phyloP scores from a whole-genome alignment of 2,113 vertebrate species.

The Eublepharis macularius region DNA sequence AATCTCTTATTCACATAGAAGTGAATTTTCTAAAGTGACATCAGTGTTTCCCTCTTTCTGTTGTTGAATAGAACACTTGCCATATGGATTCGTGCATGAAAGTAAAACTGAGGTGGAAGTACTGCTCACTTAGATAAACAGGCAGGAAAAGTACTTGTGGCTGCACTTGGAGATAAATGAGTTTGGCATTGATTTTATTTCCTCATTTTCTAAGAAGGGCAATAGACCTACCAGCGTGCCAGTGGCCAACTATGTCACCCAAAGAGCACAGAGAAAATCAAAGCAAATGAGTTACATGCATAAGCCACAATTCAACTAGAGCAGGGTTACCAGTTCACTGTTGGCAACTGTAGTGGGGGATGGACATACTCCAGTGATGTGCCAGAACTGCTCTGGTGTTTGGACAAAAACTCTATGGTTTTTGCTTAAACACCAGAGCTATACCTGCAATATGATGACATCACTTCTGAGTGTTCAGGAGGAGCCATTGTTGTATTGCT shows the following conservation, averaged over 20 bases:
- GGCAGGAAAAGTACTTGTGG: too few species aligned
- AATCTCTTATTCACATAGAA: background rate
- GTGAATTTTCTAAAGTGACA: background rate
- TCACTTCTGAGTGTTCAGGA: too few species aligned
- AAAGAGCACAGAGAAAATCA: background rate
- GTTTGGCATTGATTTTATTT: constrained; percentile 1
- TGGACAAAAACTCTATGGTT: too few species aligned
- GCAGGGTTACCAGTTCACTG: too few species aligned
- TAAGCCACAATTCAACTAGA: background rate
- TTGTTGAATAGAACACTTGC: background rate
- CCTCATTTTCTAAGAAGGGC: background rate
- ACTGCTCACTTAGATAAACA: background rate
- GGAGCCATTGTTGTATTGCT: too few species aligned
- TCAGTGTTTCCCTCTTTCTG: background rate
- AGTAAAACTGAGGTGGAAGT: background rate
- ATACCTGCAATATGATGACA: too few species aligned
- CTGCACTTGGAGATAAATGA: background rate
- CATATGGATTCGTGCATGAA: too few species aligned
- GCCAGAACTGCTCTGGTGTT: too few species aligned
- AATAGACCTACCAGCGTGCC: background rate
- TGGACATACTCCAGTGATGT: too few species aligned
- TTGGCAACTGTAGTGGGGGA: too few species aligned
- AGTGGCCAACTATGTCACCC: background rate
- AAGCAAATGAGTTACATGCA: background rate
- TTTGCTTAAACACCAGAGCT: too few species aligned